Conservation (phyloP, 2,797 vertebrate genomes). For the Anisognathus igniventris region DNA sequence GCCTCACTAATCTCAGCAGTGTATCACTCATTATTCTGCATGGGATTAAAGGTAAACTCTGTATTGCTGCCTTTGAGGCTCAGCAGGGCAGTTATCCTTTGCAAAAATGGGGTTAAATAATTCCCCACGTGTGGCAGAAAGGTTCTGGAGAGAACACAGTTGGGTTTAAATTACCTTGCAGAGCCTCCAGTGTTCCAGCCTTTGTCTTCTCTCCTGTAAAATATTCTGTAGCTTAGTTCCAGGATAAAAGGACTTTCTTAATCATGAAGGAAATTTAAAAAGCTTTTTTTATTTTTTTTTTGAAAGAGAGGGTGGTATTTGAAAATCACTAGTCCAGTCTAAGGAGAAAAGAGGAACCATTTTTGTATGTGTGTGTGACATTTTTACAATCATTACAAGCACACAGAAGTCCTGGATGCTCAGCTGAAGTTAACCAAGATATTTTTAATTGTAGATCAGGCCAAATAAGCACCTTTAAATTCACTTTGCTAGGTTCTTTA, state of each 20-base stretch:
- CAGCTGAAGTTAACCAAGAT: background rate
- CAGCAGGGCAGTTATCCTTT: background rate
- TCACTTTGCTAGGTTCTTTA: background rate
- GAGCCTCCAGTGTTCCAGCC: background rate
- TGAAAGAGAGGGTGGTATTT: background rate
- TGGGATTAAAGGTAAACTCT: slow-evolving; percentile 41
- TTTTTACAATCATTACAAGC: background rate
- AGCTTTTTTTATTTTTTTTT: background rate
- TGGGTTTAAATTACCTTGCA: background rate
- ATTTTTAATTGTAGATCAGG: background rate
- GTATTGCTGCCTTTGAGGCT: background rate
- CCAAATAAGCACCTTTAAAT: background rate
- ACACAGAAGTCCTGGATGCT: background rate
- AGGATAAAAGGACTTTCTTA: background rate
- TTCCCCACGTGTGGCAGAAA: background rate
- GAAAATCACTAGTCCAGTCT: background rate
- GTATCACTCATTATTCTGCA: background rate
- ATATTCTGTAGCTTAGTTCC: background rate
- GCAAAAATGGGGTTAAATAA: slow-evolving; percentile 23
- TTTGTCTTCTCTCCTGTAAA: background rate
- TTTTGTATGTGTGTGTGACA: background rate
- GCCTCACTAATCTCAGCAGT: background rate
- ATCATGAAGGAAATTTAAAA: background rate
- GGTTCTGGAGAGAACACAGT: background rate
- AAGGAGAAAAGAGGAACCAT: background rate